Evolutionary conservation across 2,888 invertebrate species (phyloP), one percentile per base, ranked within the genome.

Genomic region (Proisotoma minuta): DNA sequence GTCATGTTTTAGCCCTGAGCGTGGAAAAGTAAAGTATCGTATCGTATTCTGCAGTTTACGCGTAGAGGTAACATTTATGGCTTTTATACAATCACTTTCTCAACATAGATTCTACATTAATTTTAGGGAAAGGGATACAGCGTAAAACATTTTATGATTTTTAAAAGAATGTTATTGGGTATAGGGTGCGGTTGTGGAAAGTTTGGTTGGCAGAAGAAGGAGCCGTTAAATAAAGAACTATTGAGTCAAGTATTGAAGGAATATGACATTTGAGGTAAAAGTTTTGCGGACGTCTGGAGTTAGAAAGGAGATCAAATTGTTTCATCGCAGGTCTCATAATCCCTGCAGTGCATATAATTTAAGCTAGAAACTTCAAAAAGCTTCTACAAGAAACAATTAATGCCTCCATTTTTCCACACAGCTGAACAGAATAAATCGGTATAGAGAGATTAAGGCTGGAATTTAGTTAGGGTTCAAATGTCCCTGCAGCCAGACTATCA

Each of bases 331-430:
- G 60, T 54, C 70, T 71, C 69, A 64, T 71, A 72, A 73, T 72
- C 73, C 72, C 70, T 68, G 67, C 70, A 69, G 72, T 69, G 73
- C 70, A 70, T 69, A 73, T 73, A 73, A 72, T 73, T 73, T 71
- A 65, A 71, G 69, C 66, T 58, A 61, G 56, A 69, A 67, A 70
- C 65, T 64, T 66, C 62, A 68, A 69, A 71, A 70, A 70, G 67
- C 70, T 72, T 66, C 70, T 64, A 69, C 67, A 72, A 71, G 73
- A 71, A 74, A 74, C 73, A 74, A 74, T 74, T 74, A 74, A 74
- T 74, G 73, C 71, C 71, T 68, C 65, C 71, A 73, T 73, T 73
- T 73, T 72, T 73, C 71, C 73, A 69, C 66, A 62, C 63, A 66
- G 72, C 69, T 72, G 72, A 71, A 71, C 73, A 70, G 68, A 71